Percentiles rank a stretch among this genome's conserved stretches.
Evolutionary conservation across 2,797 vertebrate genomes (phyloP).

Genomic region (Fistularia commersonii): DNA sequence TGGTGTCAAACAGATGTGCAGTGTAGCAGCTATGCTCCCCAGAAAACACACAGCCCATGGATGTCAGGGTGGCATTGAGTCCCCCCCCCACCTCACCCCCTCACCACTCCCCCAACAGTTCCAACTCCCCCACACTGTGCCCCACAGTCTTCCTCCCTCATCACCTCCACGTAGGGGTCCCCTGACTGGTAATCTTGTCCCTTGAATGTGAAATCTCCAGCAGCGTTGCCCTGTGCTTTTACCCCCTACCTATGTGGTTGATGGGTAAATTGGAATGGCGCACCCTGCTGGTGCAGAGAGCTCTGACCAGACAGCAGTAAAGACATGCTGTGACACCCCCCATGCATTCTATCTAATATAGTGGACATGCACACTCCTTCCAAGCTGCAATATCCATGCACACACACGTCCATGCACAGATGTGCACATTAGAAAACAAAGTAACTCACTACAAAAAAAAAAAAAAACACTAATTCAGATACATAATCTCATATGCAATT

Average conservation of each 20-base stretch:
- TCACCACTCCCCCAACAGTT: constrained; percentile 41
- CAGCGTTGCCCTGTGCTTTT: constrained; percentile 66
- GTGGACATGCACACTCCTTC: constrained; percentile 71
- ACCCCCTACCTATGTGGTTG: constrained; percentile 68
- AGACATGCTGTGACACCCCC: constrained; percentile 66
- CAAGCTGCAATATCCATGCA: constrained; percentile 72
- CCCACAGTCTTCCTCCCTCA: constrained; percentile 68
- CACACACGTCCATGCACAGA: constrained; percentile 47
- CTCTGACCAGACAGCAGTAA: constrained; percentile 66
- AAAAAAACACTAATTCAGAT: too few relatives aligned
- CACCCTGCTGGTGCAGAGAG: constrained; percentile 75
- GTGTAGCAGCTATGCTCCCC: constrained; percentile 64
- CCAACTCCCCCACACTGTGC: constrained; percentile 54
- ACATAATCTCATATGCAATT: not conserved
- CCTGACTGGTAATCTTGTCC: constrained; percentile 77
- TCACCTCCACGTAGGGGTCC: constrained; percentile 70
- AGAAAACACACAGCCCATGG: constrained; percentile 61
- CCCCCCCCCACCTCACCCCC: constrained; percentile 21
- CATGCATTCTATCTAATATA: constrained; percentile 69
- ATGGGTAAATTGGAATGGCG: constrained; percentile 78
- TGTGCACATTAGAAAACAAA: constrained; percentile 24
- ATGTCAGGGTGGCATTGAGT: constrained; percentile 59
- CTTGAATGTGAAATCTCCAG: constrained; percentile 74
- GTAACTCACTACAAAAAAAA: too few relatives aligned
- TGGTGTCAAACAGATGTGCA: constrained; percentile 77